Evolutionary conservation across 2,113 vertebrate genomes (phyloP).

Genomic region (Cochlearius cochlearius): DNA sequence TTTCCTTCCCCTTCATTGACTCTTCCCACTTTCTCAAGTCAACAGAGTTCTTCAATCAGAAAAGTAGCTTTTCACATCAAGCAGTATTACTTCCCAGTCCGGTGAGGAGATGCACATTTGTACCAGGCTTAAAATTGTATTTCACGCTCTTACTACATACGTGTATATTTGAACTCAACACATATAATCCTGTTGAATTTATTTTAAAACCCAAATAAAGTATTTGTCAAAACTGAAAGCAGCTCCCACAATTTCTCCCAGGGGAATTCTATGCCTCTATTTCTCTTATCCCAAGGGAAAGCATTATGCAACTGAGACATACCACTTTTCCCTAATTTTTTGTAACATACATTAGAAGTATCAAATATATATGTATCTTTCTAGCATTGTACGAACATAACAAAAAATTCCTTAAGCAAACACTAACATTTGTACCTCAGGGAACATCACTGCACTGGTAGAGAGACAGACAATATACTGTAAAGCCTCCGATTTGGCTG

Average conservation of each 20-base stretch:
- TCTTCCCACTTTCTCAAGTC: background rate
- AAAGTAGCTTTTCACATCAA: background rate
- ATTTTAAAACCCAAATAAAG: background rate
- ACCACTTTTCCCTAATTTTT: background rate
- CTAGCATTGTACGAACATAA: background rate
- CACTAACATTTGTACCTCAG: background rate
- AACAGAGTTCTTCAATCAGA: background rate
- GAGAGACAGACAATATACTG: background rate
- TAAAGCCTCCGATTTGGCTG: background rate
- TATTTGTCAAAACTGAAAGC: background rate
- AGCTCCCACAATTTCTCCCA: background rate
- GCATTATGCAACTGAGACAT: background rate
- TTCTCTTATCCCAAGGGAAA: background rate
- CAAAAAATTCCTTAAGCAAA: background rate
- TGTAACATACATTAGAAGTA: background rate
- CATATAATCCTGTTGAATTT: background rate
- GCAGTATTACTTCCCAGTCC: background rate
- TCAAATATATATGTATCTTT: background rate
- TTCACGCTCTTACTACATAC: background rate
- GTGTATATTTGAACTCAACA: background rate
- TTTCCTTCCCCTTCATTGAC: background rate
- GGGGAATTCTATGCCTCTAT: background rate
- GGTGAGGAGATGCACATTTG: background rate
- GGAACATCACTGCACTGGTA: background rate
- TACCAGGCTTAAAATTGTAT: background rate